Evolutionary conservation across 2,113 vertebrate species (phyloP).

Genomic region (Percopsis transmontana): DNA sequence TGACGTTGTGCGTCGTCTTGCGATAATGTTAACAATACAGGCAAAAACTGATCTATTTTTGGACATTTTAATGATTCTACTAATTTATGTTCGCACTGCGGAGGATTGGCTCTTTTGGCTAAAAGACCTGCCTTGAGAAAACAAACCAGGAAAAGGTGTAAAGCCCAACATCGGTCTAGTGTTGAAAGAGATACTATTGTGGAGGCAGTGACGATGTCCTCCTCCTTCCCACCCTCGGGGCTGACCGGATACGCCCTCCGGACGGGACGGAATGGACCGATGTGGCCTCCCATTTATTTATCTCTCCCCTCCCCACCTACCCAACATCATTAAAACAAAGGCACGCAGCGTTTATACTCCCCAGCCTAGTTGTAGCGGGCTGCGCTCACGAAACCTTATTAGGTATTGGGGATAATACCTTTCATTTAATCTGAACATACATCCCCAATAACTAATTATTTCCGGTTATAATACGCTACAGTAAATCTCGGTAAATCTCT

Average conservation of each 20-base stretch:
- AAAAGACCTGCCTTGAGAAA: not conserved
- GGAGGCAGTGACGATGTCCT: slow-evolving; percentile 70
- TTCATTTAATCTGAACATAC: too few relatives aligned
- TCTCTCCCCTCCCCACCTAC: not conserved
- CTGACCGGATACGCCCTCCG: slow-evolving; percentile 90
- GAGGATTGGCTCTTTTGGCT: not conserved
- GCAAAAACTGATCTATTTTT: not conserved
- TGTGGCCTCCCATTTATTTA: slow-evolving; percentile 57
- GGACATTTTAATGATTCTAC: not conserved
- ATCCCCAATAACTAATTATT: too few relatives aligned
- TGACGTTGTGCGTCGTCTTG: slow-evolving; percentile 11
- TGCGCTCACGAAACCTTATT: too few relatives aligned
- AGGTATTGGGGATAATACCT: too few relatives aligned
- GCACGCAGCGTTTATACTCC: not conserved
- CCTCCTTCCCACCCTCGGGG: slow-evolving; percentile 91
- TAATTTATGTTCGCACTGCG: not conserved
- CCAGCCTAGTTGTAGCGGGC: too few relatives aligned
- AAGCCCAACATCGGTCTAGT: slow-evolving; percentile 52
- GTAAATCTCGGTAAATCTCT: not conserved
- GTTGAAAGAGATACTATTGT: slow-evolving; percentile 66
- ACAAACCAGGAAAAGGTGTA: slow-evolving; percentile 16
- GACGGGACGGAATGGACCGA: slow-evolving; percentile 81
- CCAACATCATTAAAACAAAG: not conserved
- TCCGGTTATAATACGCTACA: too few relatives aligned
- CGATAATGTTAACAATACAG: not conserved